These are phyloP conservation scores for Druceiella hillmani DNA, from an alignment of 2,888 invertebrate species.

Conservation along the genomic window DNA sequence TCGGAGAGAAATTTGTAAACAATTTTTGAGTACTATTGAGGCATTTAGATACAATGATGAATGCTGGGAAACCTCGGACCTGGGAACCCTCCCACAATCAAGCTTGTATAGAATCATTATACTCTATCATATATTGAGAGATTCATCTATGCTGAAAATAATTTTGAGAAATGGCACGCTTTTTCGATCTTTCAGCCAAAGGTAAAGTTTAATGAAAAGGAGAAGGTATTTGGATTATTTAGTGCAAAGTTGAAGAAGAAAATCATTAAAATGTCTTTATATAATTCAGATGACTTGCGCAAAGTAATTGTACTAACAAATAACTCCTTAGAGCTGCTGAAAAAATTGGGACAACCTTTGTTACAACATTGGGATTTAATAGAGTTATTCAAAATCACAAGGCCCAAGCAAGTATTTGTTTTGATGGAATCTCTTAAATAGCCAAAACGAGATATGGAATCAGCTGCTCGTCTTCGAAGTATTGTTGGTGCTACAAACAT, in stretches of 20 bases:
- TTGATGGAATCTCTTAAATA: slow-evolving; percentile 29
- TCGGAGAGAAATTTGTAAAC: slow-evolving; percentile 29
- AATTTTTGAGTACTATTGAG: slow-evolving; percentile 24
- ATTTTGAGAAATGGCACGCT: slow-evolving; percentile 28
- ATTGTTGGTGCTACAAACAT: slow-evolving; percentile 29
- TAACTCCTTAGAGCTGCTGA: slow-evolving; percentile 26
- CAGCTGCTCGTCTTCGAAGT: slow-evolving; percentile 36
- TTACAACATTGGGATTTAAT: slow-evolving; percentile 29
- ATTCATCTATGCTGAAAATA: slow-evolving; percentile 30
- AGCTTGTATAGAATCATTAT: slow-evolving; percentile 30
- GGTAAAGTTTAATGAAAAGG: slow-evolving; percentile 28
- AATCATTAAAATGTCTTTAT: not conserved
- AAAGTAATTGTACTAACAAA: slow-evolving; percentile 14
- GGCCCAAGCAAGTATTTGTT: slow-evolving; percentile 28
- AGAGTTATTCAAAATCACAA: slow-evolving; percentile 30
- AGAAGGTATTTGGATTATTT: slow-evolving; percentile 32
- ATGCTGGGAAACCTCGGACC: slow-evolving; percentile 33
- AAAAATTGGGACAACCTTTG: slow-evolving; percentile 33
- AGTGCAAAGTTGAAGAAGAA: slow-evolving; percentile 10
- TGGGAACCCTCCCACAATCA: slow-evolving; percentile 30
- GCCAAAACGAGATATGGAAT: slow-evolving; percentile 35
- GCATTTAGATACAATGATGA: slow-evolving; percentile 29
- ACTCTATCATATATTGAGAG: slow-evolving; percentile 29
- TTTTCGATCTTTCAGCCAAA: slow-evolving; percentile 26
- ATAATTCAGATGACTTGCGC: slow-evolving; percentile 25